A percentile compares a stretch with the other conserved stretches of the same genome.
phyloP scores from a whole-genome alignment of 1,140 invertebrate genomes.

The Tetraneura akinire region DNA sequence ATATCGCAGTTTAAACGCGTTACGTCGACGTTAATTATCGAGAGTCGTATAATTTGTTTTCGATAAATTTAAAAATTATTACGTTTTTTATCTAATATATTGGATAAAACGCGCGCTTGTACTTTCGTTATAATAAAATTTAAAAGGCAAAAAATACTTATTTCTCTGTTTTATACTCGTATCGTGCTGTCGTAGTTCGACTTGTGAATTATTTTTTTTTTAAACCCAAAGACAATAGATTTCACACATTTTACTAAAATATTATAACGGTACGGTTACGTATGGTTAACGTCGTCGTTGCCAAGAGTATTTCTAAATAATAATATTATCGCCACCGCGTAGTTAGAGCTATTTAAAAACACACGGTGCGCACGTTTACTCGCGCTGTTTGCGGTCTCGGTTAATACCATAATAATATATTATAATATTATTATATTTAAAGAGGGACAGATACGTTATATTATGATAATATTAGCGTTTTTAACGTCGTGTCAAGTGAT shows the following conservation, averaged over 20 bases:
- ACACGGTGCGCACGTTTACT: background rate
- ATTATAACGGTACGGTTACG: no score
- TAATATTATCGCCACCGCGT: background rate
- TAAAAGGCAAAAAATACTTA: no score
- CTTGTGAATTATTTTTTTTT: background rate
- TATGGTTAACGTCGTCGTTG: background rate
- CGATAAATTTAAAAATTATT: background rate
- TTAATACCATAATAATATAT: no score
- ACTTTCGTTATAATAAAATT: no score
- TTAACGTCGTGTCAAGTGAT: background rate
- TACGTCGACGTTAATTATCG: background rate
- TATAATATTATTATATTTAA: no score
- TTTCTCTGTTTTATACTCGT: no score
- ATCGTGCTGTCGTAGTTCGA: background rate
- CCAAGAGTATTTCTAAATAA: background rate
- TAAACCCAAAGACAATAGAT: background rate
- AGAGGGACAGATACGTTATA: background rate
- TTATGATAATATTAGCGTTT: background rate
- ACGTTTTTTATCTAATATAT: no score
- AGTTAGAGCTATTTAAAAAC: background rate
- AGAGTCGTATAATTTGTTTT: background rate
- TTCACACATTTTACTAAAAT: background rate
- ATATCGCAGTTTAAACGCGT: background rate
- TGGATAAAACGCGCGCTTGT: no score
- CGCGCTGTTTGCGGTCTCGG: background rate